phyloP scores from a whole-genome alignment of 2,797 vertebrate species.

The Tapera naevia region DNA sequence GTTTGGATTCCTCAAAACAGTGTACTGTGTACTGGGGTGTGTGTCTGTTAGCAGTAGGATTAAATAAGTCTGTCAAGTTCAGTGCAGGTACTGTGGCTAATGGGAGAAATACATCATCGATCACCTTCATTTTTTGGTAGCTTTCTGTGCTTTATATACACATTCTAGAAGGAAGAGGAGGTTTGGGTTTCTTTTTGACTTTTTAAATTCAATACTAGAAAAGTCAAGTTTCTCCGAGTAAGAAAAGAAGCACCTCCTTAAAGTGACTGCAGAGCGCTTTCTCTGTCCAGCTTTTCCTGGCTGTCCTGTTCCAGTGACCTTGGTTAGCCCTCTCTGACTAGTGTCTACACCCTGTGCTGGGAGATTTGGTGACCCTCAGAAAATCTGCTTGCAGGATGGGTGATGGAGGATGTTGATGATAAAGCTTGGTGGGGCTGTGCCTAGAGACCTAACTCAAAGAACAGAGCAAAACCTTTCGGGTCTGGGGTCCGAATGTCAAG shows the following conservation, averaged over 20 bases:
- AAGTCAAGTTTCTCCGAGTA: not conserved
- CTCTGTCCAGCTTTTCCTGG: not conserved
- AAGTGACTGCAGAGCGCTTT: not conserved
- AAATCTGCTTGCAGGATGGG: not conserved
- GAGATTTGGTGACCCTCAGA: not conserved
- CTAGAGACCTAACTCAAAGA: not conserved
- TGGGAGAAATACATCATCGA: not conserved
- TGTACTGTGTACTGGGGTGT: not conserved
- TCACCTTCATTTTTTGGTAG: not conserved
- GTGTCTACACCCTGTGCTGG: accelerated
- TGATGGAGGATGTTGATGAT: not conserved
- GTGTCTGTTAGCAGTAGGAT: not conserved
- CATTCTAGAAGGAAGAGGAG: not conserved
- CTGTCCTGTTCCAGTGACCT: not conserved
- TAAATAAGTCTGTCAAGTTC: not conserved
- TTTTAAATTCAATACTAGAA: not conserved
- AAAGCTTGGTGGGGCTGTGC: not conserved
- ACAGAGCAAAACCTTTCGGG: not conserved
- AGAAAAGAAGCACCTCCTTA: not conserved
- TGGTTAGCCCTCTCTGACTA: not conserved
- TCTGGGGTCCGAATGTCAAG: not conserved
- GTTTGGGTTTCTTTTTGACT: not conserved
- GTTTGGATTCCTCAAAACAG: not conserved
- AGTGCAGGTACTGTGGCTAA: not conserved
- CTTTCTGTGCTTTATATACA: not conserved